Evolutionary conservation across 2,888 invertebrate genomes (phyloP), one percentile per base, ranked within the genome.

Genomic region (Drosophila mayaguana): DNA sequence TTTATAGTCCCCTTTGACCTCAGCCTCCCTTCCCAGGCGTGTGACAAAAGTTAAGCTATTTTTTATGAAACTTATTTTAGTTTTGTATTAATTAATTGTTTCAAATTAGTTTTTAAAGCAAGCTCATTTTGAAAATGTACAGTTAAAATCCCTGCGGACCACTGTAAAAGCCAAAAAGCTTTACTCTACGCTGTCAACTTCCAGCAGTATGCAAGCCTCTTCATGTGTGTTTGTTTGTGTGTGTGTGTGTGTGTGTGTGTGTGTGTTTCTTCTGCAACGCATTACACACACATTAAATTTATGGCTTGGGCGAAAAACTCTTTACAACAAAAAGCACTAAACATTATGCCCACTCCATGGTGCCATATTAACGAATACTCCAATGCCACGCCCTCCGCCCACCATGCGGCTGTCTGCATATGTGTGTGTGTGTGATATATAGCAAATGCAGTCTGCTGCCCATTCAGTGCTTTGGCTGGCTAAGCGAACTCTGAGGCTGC

Each of bases 291-390:
- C 75, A 77, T 83, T 81, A 86, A 80, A 83, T 83, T 83, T 83
- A 83, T 83, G 84, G 78, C 80, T 72, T 59, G 64, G 80, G 63
- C 75, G 65, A 69, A 67, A 81, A 83, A 80, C 78, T 86, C 78
- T 83, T 86, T 81, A 86, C 84, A 83, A 81, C 84, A 80, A 83
- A 83, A 84, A 78, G 84, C 87, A 84, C 84, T 86, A 83, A 83
- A 78, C 87, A 83, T 83, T 86, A 81, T 75, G 80, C 78, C 71
- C 83, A 77, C 70, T 75, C 70, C 68, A 70, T 51, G 69, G 59
- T 12, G 38, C 32, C 42, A 50, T 61, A n/a, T 63, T 61, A 54
- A 32, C 50, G 46, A n/a, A 34, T 22, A 9, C 42, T 28, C 8
- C 40, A 64, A 40, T 69, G 67, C 75, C 81, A 81, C 79, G 81